Evolutionary conservation across 2,113 vertebrate species (phyloP), one percentile per base, ranked within the genome.

Genomic region (rat (Rattus norvegicus)): DNA sequence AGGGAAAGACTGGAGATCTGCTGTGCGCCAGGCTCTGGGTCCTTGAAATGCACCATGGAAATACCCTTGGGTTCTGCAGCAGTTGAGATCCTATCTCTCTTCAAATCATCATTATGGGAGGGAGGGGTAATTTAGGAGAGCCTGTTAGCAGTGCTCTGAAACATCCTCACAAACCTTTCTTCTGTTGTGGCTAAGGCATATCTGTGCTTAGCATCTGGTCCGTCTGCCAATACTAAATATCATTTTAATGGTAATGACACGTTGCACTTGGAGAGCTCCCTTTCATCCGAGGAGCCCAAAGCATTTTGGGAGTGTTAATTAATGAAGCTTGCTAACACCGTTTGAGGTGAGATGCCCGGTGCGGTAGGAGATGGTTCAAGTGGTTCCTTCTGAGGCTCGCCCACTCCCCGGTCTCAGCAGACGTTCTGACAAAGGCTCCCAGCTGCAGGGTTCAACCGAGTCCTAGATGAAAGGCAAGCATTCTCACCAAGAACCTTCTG

Each of bases 261-360:
- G 76, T 90, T 97, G 95, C 91, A 28, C 97, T 92, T 70, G 72
- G 43, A 8, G 22, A 69, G 81, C 16, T 33, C 84, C 69, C 98
- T 97, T 98, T 97, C 98, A 98, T 97, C 96, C 96, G 0, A 7
- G 26, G 76, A 94, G 97, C 97, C 97, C 95, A 95, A 93, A 97
- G 97, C 94, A 4, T 91, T 95, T 90, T 87, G 33, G 95, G 90
- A 67, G 95, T 86, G 75, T 79, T 97, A 89, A 96, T 98, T 97
- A 98, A 96, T 96, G 59, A 91, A 87, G 95, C 88, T 87, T 61
- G 11, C 24, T 83, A 86, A 17, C 92, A 75, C 91, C 91, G 95
- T 96, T 86, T 92, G 97, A 96, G 98, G 96, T 63, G 22, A 79
- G 69, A 54, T 11, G 94, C 92, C 85, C 90, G 43, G 70, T 49